Conservation (phyloP, 2,797 vertebrate species). For the Pseudomugil gertrudae region DNA sequence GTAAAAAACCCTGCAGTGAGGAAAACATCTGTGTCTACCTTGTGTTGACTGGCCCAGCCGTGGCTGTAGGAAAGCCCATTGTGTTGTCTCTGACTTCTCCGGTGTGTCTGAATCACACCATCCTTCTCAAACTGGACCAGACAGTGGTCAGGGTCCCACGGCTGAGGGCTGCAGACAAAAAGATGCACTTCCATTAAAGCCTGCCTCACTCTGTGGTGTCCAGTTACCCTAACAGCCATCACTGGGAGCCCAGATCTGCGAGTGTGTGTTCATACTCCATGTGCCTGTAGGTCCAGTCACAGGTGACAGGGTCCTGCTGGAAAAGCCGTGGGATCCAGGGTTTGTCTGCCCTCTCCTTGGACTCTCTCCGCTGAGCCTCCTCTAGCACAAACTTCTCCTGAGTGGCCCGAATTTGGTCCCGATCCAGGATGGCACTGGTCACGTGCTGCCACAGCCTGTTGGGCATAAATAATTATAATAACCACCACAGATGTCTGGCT, state of each 20-base stretch:
- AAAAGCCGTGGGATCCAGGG: constrained; percentile 89
- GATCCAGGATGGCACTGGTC: constrained; percentile 89
- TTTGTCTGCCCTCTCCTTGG: constrained; percentile 84
- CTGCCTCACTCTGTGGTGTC: background rate
- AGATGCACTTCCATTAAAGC: background rate
- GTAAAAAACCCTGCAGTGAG: no score
- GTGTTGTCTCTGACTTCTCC: constrained; percentile 71
- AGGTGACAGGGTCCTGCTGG: constrained; percentile 78
- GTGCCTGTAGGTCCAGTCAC: constrained; percentile 91
- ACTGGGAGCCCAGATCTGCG: background rate
- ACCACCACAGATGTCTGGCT: rapidly evolving
- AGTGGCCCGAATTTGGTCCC: constrained; percentile 91
- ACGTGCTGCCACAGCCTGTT: constrained; percentile 93
- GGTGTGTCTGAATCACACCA: constrained; percentile 89
- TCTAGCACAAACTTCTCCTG: constrained; percentile 93
- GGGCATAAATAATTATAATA: constrained; percentile 1
- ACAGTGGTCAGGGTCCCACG: constrained; percentile 89
- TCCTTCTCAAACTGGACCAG: constrained; percentile 92
- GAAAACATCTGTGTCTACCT: no score
- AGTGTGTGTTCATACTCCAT: constrained; percentile 84
- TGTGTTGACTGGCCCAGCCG: constrained; percentile 81
- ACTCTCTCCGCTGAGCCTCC: constrained; percentile 88
- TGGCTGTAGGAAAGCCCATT: constrained; percentile 81
- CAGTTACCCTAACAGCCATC: background rate
- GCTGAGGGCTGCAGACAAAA: constrained; percentile 77